Base-by-base conservation (phyloP, 1,140 invertebrate species). In the Ceratosolen solmsi region DNA sequence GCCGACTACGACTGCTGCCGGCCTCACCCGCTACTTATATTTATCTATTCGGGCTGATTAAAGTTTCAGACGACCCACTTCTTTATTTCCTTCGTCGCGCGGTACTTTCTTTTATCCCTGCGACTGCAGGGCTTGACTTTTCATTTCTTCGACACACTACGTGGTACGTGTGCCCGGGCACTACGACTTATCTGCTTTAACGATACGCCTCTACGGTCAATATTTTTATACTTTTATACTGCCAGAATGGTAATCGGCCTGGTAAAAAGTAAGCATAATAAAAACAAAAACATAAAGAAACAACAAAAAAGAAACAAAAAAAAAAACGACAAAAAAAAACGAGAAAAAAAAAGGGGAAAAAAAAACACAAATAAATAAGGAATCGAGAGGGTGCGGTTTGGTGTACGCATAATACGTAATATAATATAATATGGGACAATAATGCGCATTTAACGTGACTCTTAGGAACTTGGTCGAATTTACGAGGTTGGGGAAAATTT, bases 161-260 rank as follows among this genome's bases (percentile, higher is more conserved):
- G 46, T 20, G 30, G 33, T 49, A n/a, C 38, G 33, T 2, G 25
- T 22, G 30, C 41, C 38, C 58, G 4, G 51, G 33, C n/a, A n/a
- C n/a, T n/a, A n/a, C 25, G 25, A 46, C 63, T 51, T 80, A 74
- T 80, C 71, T 73, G 63, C n/a, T 63, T 73, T 80, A 65, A 74
- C 71, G 79, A 72, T 41, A 27, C 38, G 25, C 38, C 49, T 17
- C 54, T 54, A 74, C 68, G 71, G 71, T 74, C 70, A 74, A 80
- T 68, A 74, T 80, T 80, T 74, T 80, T 74, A 63, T n/a, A n/a
- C n/a, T n/a, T n/a, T n/a, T n/a, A n/a, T 74, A 74, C 46, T 36
- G 27, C 79, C 22, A 11, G 33, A 60, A 27, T 49, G 20, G 11
- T 33, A 54, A 51, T 49, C 15, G 30, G 8, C 30, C n/a, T n/a